Base-by-base conservation (phyloP, 2,888 invertebrate species). In the Trichacis sp. region DNA sequence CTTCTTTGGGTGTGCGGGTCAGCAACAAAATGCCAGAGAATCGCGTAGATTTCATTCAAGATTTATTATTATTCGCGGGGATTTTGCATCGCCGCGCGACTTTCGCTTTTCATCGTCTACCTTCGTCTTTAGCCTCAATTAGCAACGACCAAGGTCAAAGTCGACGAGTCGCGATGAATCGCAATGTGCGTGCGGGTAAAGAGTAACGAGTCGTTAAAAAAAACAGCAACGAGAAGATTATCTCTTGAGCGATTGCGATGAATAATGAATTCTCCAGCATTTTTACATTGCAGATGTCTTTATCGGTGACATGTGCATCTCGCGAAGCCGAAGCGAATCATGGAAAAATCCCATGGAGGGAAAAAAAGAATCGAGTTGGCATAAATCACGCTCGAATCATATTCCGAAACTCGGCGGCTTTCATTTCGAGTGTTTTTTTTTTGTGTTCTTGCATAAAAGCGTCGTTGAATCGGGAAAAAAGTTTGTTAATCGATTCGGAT, bases 81-180 rank as follows among this genome's bases (percentile, higher is more conserved):
- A 58, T 54, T 66, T 51, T 55, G 42, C 50, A 61, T 53, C 51
- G 15, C 45, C 50, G 18, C 18, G 12, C 24, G 12, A 61, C 61
- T 66, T 66, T 66, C 61, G 65, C 65, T 66, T 61, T 66, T 61
- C 54, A 65, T 54, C 57, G 57, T 24, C 54, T 50, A 65, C 60
- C 65, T 65, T 61, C 65, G 33, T 54, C 61, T 61, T 61, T 54
- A 66, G 58, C 65, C 61, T 66, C 61, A 66, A 66, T 66, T 66
- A 66, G 45, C 58, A 51, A n/a, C 57, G 51, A 15, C 33, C 61
- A 66, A 66, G 61, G 65, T 66, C 65, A 66, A 66, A 66, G 61
- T 66, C 61, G 56, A 30, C 51, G 12, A 18, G 30, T 48, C 30
- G 59, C 54, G 50, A 53, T 57, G 64, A 65, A 53, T 65, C 65